Conservation (phyloP, 2,113 vertebrate species). For the Porphyrio hochstetteri region DNA sequence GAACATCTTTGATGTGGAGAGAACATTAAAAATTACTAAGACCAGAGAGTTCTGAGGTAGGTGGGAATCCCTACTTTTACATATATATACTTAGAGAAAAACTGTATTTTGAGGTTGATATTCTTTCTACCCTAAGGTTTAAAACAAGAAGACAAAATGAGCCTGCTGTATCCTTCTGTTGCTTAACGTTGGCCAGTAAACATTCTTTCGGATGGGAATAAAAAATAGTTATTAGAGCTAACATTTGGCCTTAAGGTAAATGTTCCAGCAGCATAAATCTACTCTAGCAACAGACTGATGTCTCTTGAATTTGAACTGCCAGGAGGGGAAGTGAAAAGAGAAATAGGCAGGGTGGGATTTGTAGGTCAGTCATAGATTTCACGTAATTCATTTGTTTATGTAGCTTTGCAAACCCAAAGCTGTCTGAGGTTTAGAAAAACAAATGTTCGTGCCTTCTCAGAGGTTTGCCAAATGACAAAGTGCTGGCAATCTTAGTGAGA, state of each 20-base stretch:
- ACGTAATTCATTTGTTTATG: slow-evolving; percentile 42
- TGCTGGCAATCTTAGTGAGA: not conserved
- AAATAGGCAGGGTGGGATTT: slow-evolving; percentile 5
- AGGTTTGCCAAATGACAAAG: not conserved
- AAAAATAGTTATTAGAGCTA: not conserved
- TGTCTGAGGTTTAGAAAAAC: not conserved
- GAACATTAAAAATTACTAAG: not conserved
- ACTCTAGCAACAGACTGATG: not conserved
- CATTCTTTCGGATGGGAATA: not conserved
- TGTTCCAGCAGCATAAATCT: slow-evolving; percentile 27
- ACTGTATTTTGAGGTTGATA: not conserved
- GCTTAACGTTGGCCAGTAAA: not conserved
- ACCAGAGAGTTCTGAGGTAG: not conserved
- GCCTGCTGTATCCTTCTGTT: not conserved
- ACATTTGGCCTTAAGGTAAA: slow-evolving; percentile 20
- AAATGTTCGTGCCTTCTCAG: not conserved
- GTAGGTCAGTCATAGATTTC: slow-evolving; percentile 35
- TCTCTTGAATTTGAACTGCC: slow-evolving; percentile 25
- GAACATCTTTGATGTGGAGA: not conserved
- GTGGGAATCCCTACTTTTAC: not conserved
- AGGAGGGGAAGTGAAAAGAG: not conserved
- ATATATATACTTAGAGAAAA: not conserved
- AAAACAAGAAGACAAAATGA: not conserved
- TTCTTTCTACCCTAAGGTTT: not conserved
- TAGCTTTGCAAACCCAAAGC: slow-evolving; percentile 45